Percentiles rank a stretch among this genome's conserved stretches.
Evolutionary conservation across 2,797 vertebrate species (phyloP).

Genomic region (Bradypus variegatus): DNA sequence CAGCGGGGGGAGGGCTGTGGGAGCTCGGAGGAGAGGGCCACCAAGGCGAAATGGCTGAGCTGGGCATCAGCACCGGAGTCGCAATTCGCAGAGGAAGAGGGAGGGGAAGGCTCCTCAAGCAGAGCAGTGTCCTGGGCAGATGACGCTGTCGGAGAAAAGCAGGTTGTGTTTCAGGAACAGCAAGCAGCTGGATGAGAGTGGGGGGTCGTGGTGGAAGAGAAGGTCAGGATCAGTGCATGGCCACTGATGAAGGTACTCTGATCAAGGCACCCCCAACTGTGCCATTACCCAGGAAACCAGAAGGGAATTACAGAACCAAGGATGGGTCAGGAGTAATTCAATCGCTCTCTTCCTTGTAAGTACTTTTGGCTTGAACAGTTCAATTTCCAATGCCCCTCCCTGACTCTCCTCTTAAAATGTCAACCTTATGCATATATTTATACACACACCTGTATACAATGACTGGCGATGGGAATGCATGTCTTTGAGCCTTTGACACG

Average conservation of each 20-base stretch:
- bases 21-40: neutral
- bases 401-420: neutral
- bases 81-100: neutral
- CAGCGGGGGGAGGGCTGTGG: neutral
- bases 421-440: neutral
- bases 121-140: neutral
- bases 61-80: neutral
- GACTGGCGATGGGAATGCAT: neutral
- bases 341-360: neutral
- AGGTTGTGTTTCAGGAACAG: neutral
- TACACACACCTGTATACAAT: neutral
- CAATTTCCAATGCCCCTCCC: neutral
- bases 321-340: neutral
- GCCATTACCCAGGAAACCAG: neutral
- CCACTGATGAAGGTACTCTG: neutral
- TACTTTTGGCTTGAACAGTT: neutral
- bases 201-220: neutral
- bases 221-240: neutral
- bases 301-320: neutral
- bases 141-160: neutral
- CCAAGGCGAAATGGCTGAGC: neutral
- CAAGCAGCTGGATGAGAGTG: neutral
- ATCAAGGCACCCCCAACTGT: neutral
- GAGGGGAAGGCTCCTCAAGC: neutral
- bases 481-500: neutral